Evolutionary conservation across 2,888 invertebrate species (phyloP).

Genomic region (Spodoptera littoralis): DNA sequence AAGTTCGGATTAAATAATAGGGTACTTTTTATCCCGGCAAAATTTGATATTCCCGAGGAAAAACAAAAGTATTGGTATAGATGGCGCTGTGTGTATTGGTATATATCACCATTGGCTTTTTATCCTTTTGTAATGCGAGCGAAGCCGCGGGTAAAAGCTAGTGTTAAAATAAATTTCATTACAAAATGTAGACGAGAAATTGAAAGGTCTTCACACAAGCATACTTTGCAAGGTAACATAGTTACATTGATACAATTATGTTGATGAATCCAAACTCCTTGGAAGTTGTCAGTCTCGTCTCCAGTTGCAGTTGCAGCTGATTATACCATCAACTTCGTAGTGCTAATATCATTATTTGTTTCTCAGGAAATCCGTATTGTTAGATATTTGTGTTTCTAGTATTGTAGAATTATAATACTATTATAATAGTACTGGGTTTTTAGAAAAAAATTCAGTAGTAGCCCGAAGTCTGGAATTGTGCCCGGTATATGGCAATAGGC

Average conservation of each 20-base stretch:
- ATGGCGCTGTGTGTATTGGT: no score
- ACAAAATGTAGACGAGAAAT: constrained; percentile 10
- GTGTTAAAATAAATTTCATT: not conserved
- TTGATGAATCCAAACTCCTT: constrained; percentile 43
- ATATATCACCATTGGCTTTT: no score
- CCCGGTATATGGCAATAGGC: no score
- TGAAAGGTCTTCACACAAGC: constrained; percentile 24
- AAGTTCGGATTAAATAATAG: no score
- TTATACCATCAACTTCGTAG: constrained; percentile 39
- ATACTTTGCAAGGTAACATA: constrained; percentile 29
- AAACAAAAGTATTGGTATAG: no score
- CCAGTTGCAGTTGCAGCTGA: constrained; percentile 33
- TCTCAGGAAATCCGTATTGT: constrained; percentile 11
- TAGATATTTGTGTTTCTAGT: constrained; percentile 1
- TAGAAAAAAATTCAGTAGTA: no score
- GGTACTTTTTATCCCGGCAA: no score
- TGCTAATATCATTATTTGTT: constrained; percentile 31
- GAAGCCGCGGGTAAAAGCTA: no score
- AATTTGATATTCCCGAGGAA: no score
- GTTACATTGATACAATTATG: constrained; percentile 53
- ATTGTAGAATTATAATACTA: not conserved
- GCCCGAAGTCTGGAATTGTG: no score
- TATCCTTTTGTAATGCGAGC: no score
- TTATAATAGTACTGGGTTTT: no score
- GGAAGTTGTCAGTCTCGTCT: constrained; percentile 31